Evolutionary conservation across 2,113 vertebrate species (phyloP).

Genomic region (Rafetus swinhoei): DNA sequence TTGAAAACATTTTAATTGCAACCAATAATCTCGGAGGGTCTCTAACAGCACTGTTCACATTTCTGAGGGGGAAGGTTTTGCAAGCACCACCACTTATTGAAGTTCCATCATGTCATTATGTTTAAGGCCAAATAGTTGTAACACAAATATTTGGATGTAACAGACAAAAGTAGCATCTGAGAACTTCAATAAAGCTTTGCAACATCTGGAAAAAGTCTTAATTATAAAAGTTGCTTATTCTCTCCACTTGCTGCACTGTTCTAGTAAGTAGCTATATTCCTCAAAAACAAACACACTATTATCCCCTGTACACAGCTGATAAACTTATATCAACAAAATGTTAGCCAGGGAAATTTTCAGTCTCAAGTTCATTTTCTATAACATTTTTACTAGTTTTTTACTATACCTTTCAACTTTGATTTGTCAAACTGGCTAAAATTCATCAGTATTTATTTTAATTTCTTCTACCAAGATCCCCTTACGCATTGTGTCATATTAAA

Average conservation of each 20-base stretch:
- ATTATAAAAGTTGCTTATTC: not conserved
- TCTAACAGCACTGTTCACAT: not conserved
- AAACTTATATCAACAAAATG: not conserved
- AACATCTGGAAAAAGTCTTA: not conserved
- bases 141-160: not conserved
- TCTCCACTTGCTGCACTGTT: not conserved
- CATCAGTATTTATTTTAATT: not conserved
- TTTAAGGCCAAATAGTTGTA: not conserved
- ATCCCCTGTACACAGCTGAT: not conserved
- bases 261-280: not conserved
- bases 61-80: not conserved
- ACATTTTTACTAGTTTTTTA: not conserved
- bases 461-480: not conserved
- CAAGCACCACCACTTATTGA: not conserved
- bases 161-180: not conserved
- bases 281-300: not conserved
- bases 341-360: not conserved
- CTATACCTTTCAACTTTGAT: not conserved
- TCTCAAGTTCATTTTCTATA: not conserved
- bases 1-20: slow-evolving; percentile 18
- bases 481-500: not conserved
- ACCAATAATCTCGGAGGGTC: not conserved
- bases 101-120: not conserved
- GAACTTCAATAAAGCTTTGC: not conserved
- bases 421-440: slow-evolving; percentile 4